Conservation (phyloP, 2,888 invertebrate species). For the Galeopsomyia nigrocyanea region DNA sequence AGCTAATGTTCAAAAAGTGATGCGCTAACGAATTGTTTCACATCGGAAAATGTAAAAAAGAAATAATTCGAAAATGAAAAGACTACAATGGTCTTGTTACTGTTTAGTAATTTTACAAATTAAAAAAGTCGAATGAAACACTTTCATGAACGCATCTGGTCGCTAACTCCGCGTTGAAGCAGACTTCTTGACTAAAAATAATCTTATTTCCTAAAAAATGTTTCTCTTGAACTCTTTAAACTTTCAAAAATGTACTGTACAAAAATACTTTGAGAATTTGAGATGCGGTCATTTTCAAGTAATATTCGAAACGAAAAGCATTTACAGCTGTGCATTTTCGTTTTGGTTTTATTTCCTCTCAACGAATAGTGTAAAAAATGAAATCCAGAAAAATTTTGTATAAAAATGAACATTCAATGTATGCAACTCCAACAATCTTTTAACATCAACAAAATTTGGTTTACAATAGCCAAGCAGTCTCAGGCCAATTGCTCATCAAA, state of each 20-base stretch:
- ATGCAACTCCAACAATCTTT: slow-evolving; percentile 32
- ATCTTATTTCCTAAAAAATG: slow-evolving; percentile 34
- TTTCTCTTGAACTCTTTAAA: slow-evolving; percentile 25
- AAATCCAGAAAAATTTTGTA: slow-evolving; percentile 14
- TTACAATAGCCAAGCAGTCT: slow-evolving; percentile 61
- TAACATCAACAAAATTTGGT: slow-evolving; percentile 30
- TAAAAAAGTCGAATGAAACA: not conserved
- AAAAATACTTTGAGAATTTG: slow-evolving; percentile 13
- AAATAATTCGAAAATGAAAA: too few species aligned
- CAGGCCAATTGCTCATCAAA: slow-evolving; percentile 56
- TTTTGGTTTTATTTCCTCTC: not conserved
- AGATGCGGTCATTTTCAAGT: slow-evolving; percentile 12
- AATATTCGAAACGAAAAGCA: slow-evolving; percentile 18
- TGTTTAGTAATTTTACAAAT: too few species aligned
- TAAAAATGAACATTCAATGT: slow-evolving; percentile 10
- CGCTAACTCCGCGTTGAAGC: slow-evolving; percentile 61
- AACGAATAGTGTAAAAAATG: slow-evolving; percentile 25
- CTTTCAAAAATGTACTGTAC: slow-evolving; percentile 23
- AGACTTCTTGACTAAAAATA: slow-evolving; percentile 59
- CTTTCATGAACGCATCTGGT: slow-evolving; percentile 50
- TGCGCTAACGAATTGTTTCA: slow-evolving; percentile 40
- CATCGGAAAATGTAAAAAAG: not conserved
- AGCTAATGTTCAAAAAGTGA: slow-evolving; percentile 41
- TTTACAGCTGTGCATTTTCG: slow-evolving; percentile 47
- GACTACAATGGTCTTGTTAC: too few species aligned